These are phyloP conservation scores for Philypnodon macrostomus DNA, from an alignment of 2,797 vertebrate species.

Conservation along the genomic window DNA sequence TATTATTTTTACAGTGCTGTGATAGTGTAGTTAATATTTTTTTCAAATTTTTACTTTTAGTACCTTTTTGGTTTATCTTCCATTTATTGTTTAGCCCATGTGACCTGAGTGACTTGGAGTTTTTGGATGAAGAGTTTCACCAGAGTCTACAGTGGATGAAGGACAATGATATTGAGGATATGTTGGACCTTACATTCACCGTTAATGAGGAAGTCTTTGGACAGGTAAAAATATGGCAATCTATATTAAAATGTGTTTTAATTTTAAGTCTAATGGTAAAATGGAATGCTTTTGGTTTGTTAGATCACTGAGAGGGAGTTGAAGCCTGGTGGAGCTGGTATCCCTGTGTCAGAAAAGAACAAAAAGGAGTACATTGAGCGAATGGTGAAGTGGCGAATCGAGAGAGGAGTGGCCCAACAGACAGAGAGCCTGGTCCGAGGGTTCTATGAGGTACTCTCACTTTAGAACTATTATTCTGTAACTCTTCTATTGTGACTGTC, in stretches of 20 bases:
- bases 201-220: slow-evolving; percentile 97
- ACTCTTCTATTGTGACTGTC: no score
- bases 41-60: no score
- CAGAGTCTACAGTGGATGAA: slow-evolving; percentile 98
- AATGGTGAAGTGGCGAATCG: slow-evolving; percentile 94
- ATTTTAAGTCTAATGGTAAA: neutral
- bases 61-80: no score
- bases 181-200: slow-evolving; percentile 94
- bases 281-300: neutral
- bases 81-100: slow-evolving; percentile 83
- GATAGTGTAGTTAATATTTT: no score
- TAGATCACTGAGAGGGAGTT: slow-evolving; percentile 90
- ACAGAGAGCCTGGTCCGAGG: slow-evolving; percentile 90
- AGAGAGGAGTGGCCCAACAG: slow-evolving; percentile 89
- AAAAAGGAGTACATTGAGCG: slow-evolving; percentile 94
- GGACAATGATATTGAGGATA: slow-evolving; percentile 95
- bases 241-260: neutral
- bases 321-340: slow-evolving; percentile 88
- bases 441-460: slow-evolving; percentile 90
- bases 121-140: slow-evolving; percentile 94
- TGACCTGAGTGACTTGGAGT: slow-evolving; percentile 94
- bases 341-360: slow-evolving; percentile 89
- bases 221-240: no score
- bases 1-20: no score
- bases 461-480: no score